Base-by-base conservation (phyloP, 2,888 invertebrate genomes). In the Fragum fragum region DNA sequence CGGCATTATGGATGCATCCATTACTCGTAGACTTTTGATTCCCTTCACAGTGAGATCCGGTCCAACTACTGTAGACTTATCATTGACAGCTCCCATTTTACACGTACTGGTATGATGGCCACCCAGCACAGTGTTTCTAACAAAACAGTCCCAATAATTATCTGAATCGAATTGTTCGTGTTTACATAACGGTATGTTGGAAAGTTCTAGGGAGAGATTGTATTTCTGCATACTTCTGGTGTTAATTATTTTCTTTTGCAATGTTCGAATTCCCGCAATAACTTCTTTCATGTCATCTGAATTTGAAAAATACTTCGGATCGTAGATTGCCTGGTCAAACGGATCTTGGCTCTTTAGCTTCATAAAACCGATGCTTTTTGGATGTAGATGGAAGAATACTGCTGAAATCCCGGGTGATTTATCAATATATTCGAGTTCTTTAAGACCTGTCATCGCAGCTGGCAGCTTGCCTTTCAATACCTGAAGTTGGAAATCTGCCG, bases 261-360 rank as follows among this genome's bases (percentile, higher is more conserved):
- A 16, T 0, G 66, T 14, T 55, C 66, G 69, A 18, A 68, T 53
- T 52, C 72, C 84, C 73, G 47, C 32, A 5, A 83, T 76, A 16
- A 82, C 52, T 23, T 63, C 66, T 61, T 75, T 47, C 2, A 82
- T 47, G 42, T 84, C 86, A n/a, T 66, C 68, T 59, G 61, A 21
- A 9, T 96, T 93, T 39, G 95, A 94, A 80, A 98, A 97, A 93
- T 99, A 99, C 91, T 98, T 97, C 0, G 99, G 97, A 94, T 99
- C 96, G 94, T 99, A 98, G 47, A 97, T 93, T 0, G 98, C 98
- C 94, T 96, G 96, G 79, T 97, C 96, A 29, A 96, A 95, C 0
- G 97, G 97, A 95, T 98, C 97, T 0, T 95, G 94, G 85, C 96
- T 97, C 70, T 96, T 96, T 28, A 99, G 95, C 86, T 96, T 96